Evolutionary conservation across 2,797 vertebrate species (phyloP).

Genomic region (Lindbergichthys nudifrons): DNA sequence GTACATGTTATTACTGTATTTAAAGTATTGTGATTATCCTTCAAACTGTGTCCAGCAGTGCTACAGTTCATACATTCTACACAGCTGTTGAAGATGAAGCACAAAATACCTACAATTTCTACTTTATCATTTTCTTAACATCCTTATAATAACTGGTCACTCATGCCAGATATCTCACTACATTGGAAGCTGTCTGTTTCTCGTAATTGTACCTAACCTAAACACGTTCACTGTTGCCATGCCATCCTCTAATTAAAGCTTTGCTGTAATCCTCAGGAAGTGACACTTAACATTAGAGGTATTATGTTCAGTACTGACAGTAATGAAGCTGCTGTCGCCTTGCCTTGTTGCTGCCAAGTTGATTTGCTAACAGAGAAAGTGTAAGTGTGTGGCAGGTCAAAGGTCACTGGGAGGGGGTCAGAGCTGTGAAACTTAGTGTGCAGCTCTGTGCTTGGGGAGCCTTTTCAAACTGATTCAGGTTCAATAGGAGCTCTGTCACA

Average conservation of each 20-base stretch:
- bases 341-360: constrained; percentile 38
- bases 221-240: constrained; percentile 63
- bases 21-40: not conserved
- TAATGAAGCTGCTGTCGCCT: constrained; percentile 53
- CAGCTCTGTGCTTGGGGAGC: constrained; percentile 8
- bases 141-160: constrained; percentile 6
- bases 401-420: constrained; percentile 11
- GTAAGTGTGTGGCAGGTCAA: constrained; percentile 15
- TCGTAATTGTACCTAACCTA: constrained; percentile 41
- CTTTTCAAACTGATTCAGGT: constrained; percentile 31
- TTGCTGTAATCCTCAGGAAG: constrained; percentile 65
- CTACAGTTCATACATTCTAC: not conserved
- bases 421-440: constrained; percentile 5
- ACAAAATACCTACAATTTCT: not conserved
- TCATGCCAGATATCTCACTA: constrained; percentile 27
- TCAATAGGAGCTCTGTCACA: constrained; percentile 29
- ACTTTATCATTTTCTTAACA: not conserved
- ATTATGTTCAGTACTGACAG: constrained; percentile 53
- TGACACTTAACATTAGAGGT: constrained; percentile 65
- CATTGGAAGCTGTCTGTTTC: constrained; percentile 58
- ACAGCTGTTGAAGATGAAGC: not conserved
- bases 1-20: too few relatives aligned
- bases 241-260: constrained; percentile 72
- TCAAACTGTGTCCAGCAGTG: not conserved
- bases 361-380: constrained; percentile 38